Conservation (phyloP, 2,888 invertebrate genomes). For the Petrolisthes manimaculis region DNA sequence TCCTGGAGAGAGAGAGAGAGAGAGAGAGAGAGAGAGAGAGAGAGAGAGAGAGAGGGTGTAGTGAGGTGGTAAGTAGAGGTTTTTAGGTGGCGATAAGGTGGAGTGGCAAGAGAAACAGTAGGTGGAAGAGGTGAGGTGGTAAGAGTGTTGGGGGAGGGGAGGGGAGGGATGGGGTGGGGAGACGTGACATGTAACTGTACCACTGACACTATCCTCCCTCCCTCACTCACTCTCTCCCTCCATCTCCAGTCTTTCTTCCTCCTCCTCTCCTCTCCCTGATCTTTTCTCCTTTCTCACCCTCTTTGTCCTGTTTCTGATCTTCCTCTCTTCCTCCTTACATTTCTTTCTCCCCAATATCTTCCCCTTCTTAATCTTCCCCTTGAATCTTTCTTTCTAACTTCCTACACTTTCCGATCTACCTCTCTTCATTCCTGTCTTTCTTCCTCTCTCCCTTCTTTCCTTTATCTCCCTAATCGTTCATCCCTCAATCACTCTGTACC, state of each 20-base stretch:
- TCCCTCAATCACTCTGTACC: background rate
- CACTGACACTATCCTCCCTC: background rate
- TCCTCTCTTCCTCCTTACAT: background rate
- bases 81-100: background rate
- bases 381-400: background rate
- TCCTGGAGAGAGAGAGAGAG: background rate
- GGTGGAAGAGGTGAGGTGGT: conserved; percentile 12
- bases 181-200: conserved; percentile 4
- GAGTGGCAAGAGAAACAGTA: background rate
- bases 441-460: background rate
- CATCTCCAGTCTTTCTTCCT: background rate
- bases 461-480: background rate
- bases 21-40: conserved; percentile 16
- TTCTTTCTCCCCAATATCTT: background rate
- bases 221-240: background rate
- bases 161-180: conserved; percentile 13
- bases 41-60: conserved; percentile 2
- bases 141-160: conserved; percentile 16
- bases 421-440: background rate
- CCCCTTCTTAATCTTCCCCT: background rate
- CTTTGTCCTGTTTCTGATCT: no score
- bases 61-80: background rate
- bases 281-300: background rate
- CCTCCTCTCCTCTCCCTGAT: background rate
- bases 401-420: background rate